A percentile compares a stretch with the other conserved stretches of the same genome.
Evolutionary conservation across 1,140 invertebrate genomes (phyloP).

Genomic region (Arion vulgaris): DNA sequence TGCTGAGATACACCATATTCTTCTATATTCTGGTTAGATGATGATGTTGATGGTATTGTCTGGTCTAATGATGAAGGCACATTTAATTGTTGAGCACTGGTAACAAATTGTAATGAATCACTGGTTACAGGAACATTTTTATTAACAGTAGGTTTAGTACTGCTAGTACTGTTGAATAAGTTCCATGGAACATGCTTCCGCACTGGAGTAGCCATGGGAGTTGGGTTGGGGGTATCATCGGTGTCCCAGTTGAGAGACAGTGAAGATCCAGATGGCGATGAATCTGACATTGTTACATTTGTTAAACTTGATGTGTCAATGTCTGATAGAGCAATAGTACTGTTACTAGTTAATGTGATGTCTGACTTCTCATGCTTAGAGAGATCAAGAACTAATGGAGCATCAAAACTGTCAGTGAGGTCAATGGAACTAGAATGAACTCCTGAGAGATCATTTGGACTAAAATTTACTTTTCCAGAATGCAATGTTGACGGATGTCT

Average conservation of each 20-base stretch:
- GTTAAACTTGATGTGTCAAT: conserved; percentile 52
- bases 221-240: conserved; percentile 32
- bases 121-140: neutral
- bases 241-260: conserved; percentile 37
- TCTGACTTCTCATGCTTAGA: neutral
- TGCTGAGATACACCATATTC: neutral
- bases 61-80: neutral
- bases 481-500: neutral
- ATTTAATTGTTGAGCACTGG: neutral
- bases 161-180: neutral
- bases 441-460: neutral
- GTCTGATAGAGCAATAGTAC: conserved; percentile 46
- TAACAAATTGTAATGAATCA: neutral
- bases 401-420: conserved; percentile 25
- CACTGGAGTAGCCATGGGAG: conserved; percentile 34
- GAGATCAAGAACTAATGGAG: neutral
- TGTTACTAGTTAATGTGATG: conserved; percentile 46
- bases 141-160: neutral
- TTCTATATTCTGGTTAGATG: conserved; percentile 1
- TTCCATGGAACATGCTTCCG: neutral
- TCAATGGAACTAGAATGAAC: conserved; percentile 11
- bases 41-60: neutral
- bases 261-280: conserved; percentile 40
- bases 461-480: neutral
- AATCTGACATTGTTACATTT: conserved; percentile 59